A percentile compares a stretch with the other conserved stretches of the same genome.
phyloP scores from a whole-genome alignment of 2,797 vertebrate genomes.

The Sebastolobus altivelis region DNA sequence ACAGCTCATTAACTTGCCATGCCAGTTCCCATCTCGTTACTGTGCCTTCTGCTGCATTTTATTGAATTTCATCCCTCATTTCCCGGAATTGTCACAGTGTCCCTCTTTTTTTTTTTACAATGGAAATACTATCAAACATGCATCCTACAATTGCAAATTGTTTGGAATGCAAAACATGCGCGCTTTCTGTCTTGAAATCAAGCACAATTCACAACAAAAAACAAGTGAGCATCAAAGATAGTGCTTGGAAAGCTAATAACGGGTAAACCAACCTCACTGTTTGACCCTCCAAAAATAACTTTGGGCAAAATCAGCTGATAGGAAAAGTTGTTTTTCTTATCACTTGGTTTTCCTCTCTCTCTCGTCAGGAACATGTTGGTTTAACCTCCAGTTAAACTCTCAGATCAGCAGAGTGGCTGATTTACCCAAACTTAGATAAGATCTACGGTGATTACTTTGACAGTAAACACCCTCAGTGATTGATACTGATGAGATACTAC shows the following conservation, averaged over 20 bases:
- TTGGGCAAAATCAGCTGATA: constrained; percentile 1
- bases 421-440: constrained; percentile 54
- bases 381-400: constrained; percentile 66
- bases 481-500: constrained; percentile 48
- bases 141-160: neutral
- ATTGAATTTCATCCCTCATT: constrained; percentile 70
- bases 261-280: neutral
- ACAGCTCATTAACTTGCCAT: constrained; percentile 57
- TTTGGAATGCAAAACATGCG: neutral
- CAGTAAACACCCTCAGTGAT: constrained; percentile 49
- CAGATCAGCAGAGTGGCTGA: constrained; percentile 38
- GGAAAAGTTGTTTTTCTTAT: constrained; percentile 1
- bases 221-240: neutral
- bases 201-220: constrained; percentile 5
- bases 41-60: constrained; percentile 44
- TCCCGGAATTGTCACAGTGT: constrained; percentile 31
- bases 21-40: constrained; percentile 39
- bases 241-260: neutral
- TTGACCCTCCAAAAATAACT: neutral
- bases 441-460: constrained; percentile 60
- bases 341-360: constrained; percentile 4
- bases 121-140: neutral
- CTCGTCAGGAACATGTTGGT: constrained; percentile 29
- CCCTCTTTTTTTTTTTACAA: neutral
- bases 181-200: neutral